Evolutionary conservation across 2,888 invertebrate genomes (phyloP), one percentile per base, ranked within the genome.

Genomic region (Ectropis crepuscularia): DNA sequence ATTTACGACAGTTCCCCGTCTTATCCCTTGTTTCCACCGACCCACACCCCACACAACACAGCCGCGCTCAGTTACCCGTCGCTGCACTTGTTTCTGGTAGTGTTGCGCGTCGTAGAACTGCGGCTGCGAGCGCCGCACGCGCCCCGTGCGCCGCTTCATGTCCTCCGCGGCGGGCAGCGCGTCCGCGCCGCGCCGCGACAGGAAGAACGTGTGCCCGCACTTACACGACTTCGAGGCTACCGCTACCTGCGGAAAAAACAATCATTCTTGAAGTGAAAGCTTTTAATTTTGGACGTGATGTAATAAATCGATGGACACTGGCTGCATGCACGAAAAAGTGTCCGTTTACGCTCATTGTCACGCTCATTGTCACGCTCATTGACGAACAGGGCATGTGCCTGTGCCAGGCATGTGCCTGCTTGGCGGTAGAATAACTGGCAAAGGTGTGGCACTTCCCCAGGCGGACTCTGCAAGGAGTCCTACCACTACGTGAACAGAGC

Each of bases 141-240:
- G 86, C 71, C 96, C 96, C 0, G 97, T 97, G 53, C 97, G 85
- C 5, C 95, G 83, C 63, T 92, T 93, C 11, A 90, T 93, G 28
- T 91, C 90, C 45, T 91, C 91, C 0, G 80, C 86, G 0, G 87
- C 92, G 0, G 93, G 93, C 51, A 93, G 72, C 74, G 92, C 71
- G 87, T 95, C 87, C 45, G 95, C 83, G 67, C 89, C 87, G 54
- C 95, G 92, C 2, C 96, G 93, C 0, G 96, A 93, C 72, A 95
- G 94, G 77, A 96, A 96, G 88, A 97, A 97, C 5, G 95, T 95
- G 86, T 97, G 96, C 0, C 97, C 97, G 80, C 97, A 97, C 49
- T 95, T 96, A 82, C 97, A 97, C 0, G 96, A 94, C 83, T 97
- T 97, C 38, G 97, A 96, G 0, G 97, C 97, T 36, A 97, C 97